Percentiles rank a stretch among this genome's conserved stretches.
Conservation (phyloP, 2,113 vertebrate species). For the Natator depressus region DNA sequence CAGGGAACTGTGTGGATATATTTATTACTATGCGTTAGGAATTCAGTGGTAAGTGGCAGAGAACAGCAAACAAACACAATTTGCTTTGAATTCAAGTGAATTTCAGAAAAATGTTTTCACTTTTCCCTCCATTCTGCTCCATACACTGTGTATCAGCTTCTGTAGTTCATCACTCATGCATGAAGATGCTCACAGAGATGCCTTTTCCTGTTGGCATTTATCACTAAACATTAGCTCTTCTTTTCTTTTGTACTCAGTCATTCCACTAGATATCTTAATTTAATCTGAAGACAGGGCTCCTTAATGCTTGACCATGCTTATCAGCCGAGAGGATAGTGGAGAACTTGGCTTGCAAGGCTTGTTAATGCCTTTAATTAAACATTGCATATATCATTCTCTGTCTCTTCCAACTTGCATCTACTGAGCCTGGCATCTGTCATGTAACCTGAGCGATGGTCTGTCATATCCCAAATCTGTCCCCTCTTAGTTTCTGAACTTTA, state of each 20-base stretch:
- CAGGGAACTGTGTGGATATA: neutral
- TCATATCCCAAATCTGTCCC: neutral
- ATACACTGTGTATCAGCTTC: neutral
- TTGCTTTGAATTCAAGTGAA: neutral
- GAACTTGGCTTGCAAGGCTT: neutral
- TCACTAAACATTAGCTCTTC: neutral
- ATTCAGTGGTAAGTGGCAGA: neutral
- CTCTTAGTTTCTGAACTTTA: neutral
- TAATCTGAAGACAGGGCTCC: neutral
- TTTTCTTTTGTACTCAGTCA: neutral
- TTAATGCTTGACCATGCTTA: conserved; percentile 5
- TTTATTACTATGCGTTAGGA: neutral
- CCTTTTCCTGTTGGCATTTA: neutral
- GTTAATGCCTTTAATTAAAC: neutral
- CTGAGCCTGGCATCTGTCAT: neutral
- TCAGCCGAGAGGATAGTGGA: neutral
- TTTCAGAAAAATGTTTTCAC: neutral
- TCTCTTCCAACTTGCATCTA: neutral
- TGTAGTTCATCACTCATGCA: neutral
- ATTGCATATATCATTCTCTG: neutral
- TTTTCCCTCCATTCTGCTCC: neutral
- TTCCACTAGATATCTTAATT: neutral
- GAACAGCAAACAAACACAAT: neutral
- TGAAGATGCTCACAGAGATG: neutral
- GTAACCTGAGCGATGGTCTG: neutral